Base-by-base conservation (phyloP, 1,140 invertebrate genomes). In the Lordiphosa collinella region DNA sequence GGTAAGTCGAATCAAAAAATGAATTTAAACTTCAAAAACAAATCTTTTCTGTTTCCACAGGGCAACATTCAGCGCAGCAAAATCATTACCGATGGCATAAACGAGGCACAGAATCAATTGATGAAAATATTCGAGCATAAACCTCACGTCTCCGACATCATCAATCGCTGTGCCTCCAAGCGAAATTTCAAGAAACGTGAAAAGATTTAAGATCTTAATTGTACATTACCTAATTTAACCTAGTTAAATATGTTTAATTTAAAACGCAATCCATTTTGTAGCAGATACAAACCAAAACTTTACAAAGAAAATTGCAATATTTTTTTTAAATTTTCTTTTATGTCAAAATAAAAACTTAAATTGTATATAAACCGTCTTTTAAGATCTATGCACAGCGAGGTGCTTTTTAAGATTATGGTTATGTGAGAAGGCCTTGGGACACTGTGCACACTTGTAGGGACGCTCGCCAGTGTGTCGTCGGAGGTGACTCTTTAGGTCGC, bases 61-160 rank as follows among this genome's bases (percentile, higher is more conserved):
- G 97, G 96, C 32, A 98, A 98, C 90, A 95, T 98, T 85, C 97
- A 99, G 90, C 92, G 97, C 40, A 97, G 96, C 88, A 96, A 95
- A 91, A 94, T 98, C 37, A 95, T 98, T 31, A 94, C 94, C 48
- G 97, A 98, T 89, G 96, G 97, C 58, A 94, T 98, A 88, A 91
- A 92, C 67, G 97, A 98, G 89, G 94, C 96, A 0, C 94, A 94
- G 69, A 92, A 92, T 35, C 95, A 97, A 86, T 93, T 98, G 38
- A 93, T 96, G 74, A 94, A 96, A 84, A 94, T 99, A 54, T 95
- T 98, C 85, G 95, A 97, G 69, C 97, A 98, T 88, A 96, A 97
- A 88, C 92, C 92, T 29, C 93, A 95, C 72, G 95, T 98, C 16
- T 92, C 93, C 9, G 96, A 98, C 76, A 96, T 98, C 74, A 92